Base-by-base conservation (phyloP, 2,888 invertebrate species). In the Branchellion lobata region DNA sequence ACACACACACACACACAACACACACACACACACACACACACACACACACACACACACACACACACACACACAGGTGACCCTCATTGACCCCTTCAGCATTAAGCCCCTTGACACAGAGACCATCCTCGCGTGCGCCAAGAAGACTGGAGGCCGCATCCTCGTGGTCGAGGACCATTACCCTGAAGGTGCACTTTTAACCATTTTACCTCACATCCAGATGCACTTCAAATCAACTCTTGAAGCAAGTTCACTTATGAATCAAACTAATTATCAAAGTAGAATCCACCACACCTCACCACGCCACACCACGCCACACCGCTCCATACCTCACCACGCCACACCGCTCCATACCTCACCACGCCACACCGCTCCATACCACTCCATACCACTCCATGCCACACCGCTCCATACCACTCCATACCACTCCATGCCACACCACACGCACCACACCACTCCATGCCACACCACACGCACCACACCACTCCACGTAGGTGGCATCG, bases 151-250 rank as follows among this genome's bases (percentile, higher is more conserved):
- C 0, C 90, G 91, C 14, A 91, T 99, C 79, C 87, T 99, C 75
- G 95, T 95, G 51, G 95, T 97, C 0, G 99, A 99, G 88, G 99
- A 99, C 87, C 99, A 99, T 88, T 99, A 99, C 88, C 91, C 93
- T 83, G 94, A 94, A 88, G 96, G 92, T 91, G 71, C 40, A 40
- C 40, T 40, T 8, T 14, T 40, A 40, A 5, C 40, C 40, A 40
- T 40, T 40, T 40, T 8, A 5, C 5, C 40, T 8, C 40, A 40
- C 40, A 40, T 14, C 5, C 40, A 40, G 8, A 40, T 14, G 14
- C 40, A 40, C 40, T 8, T n/a, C n/a, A n/a, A n/a, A n/a, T n/a
- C n/a, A n/a, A n/a, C n/a, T n/a, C n/a, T n/a, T n/a, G n/a, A n/a
- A n/a, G n/a, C n/a, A n/a, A n/a, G n/a, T n/a, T n/a, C n/a, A n/a